These are phyloP conservation scores for Manduca sexta DNA, from an alignment of 1,140 invertebrate genomes.

Conservation along the genomic window DNA sequence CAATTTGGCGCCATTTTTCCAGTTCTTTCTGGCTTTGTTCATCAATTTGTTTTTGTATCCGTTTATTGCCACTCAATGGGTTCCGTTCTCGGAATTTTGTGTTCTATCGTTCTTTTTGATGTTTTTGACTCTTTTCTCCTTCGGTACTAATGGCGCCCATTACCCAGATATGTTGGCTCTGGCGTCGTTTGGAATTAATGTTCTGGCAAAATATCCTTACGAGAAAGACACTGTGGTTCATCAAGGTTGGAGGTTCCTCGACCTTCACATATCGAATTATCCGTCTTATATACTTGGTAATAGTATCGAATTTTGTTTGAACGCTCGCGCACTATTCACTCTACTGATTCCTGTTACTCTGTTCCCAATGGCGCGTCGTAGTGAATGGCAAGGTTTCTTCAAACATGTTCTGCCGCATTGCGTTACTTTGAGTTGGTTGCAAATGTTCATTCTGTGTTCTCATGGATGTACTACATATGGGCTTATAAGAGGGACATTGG, in stretches of 20 bases:
- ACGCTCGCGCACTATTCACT: slow-evolving; percentile 85
- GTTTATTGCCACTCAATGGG: slow-evolving; percentile 82
- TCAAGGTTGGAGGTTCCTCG: slow-evolving; percentile 85
- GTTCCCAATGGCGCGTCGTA: slow-evolving; percentile 80
- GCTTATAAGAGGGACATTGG: slow-evolving; percentile 82
- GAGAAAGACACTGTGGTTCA: slow-evolving; percentile 86
- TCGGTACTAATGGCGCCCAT: slow-evolving; percentile 73
- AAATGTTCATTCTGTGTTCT: slow-evolving; percentile 85
- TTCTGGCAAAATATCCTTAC: slow-evolving; percentile 88
- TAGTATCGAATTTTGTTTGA: slow-evolving; percentile 89
- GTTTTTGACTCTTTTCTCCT: slow-evolving; percentile 82
- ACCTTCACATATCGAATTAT: slow-evolving; percentile 85
- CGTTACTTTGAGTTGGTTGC: slow-evolving; percentile 89
- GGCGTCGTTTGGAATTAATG: slow-evolving; percentile 85
- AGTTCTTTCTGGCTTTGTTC: slow-evolving; percentile 84
- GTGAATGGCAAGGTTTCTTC: slow-evolving; percentile 85
- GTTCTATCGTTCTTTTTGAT: slow-evolving; percentile 82
- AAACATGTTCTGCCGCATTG: slow-evolving; percentile 87
- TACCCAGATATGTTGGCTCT: slow-evolving; percentile 82
- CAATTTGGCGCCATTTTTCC: slow-evolving; percentile 84
- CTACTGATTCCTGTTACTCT: slow-evolving; percentile 83
- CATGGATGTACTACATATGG: slow-evolving; percentile 88
- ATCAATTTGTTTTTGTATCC: slow-evolving; percentile 85
- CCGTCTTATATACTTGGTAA: slow-evolving; percentile 86
- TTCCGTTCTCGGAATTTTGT: slow-evolving; percentile 88